Evolutionary conservation across 2,113 vertebrate species (phyloP).

Genomic region (Megaleporinus macrocephalus): DNA sequence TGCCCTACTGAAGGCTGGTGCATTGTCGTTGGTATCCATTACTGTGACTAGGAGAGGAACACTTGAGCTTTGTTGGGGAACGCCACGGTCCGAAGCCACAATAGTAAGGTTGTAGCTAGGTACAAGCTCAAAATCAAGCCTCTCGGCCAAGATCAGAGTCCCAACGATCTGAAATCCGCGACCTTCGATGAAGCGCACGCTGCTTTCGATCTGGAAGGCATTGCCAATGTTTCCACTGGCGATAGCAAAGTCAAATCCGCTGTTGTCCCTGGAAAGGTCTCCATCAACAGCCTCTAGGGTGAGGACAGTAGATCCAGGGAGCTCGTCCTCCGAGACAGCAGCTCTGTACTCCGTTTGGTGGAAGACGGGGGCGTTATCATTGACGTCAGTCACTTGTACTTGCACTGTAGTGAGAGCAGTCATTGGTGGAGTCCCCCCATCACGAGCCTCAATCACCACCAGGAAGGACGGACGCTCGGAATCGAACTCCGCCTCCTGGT

Average conservation of each 20-base stretch:
- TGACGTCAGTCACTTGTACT: constrained; percentile 90
- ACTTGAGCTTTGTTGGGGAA: constrained; percentile 85
- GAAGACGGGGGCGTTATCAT: constrained; percentile 91
- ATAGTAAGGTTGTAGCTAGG: constrained; percentile 88
- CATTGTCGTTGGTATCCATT: constrained; percentile 90
- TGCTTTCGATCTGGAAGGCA: constrained; percentile 91
- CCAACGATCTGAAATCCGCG: constrained; percentile 82
- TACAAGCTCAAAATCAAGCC: constrained; percentile 89
- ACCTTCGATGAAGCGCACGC: constrained; percentile 80
- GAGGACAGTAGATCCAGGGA: constrained; percentile 86
- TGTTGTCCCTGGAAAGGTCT: constrained; percentile 85
- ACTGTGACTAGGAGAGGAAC: constrained; percentile 85
- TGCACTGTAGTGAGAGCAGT: constrained; percentile 86
- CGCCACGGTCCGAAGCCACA: constrained; percentile 88
- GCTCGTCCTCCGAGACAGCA: constrained; percentile 84
- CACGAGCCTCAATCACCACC: constrained; percentile 88
- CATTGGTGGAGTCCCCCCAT: constrained; percentile 83
- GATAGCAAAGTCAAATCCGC: constrained; percentile 90
- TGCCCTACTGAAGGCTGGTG: constrained; percentile 83
- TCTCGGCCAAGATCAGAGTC: constrained; percentile 86
- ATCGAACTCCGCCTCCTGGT: constrained; percentile 77
- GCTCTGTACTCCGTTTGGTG: constrained; percentile 83
- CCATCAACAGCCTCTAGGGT: constrained; percentile 86
- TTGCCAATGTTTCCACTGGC: constrained; percentile 88
- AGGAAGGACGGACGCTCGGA: constrained; percentile 80